Evolutionary conservation across 2,888 invertebrate species (phyloP), one percentile per base, ranked within the genome.

Genomic region (Lomographa bimaculata): DNA sequence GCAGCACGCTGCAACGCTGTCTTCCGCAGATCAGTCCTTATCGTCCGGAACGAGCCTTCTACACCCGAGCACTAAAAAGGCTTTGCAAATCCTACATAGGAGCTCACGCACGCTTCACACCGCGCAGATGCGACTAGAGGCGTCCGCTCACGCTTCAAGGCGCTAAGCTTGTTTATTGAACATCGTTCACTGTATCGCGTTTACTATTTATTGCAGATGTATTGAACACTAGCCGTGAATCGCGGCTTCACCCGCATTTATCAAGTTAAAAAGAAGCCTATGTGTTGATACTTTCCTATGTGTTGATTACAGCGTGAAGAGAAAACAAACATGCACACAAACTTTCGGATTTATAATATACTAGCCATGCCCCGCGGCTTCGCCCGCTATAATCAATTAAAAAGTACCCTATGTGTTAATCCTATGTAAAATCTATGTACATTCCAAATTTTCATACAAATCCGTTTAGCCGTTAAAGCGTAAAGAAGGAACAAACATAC

Each of bases 21-120:
- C 87, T 87, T 87, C 79, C 78, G 75, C 87, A 86, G 86, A 87
- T 87, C 86, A 84, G 73, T 76, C 80, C 84, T 82, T 89, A 87
- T 86, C 87, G 80, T 75, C 75, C 76, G 73, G 79, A 79, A 77
- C 78, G 68, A 75, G 71, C 69, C 74, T 71, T 67, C 70, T 63
- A 64, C 60, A 50, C 62, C 58, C 57, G 41, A 48, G 53, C 43
- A 64, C 75, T 78, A 72, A 76, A 83, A 82, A 80, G 78, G 71
- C 74, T 80, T 77, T 73, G 64, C 68, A 57, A 72, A 60, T 69
- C 65, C 60, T 56, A 45, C 46, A 43, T 26, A 20, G 49, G 44
- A 56, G 56, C 59, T 17, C 56, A 76, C 71, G 75, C 77, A 78
- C 60, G 70, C 69, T 62, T 40, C 30, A 10, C 19, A 16, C 57